Base-by-base conservation (phyloP, 2,888 invertebrate species). In the Synanthedon myopaeformis region DNA sequence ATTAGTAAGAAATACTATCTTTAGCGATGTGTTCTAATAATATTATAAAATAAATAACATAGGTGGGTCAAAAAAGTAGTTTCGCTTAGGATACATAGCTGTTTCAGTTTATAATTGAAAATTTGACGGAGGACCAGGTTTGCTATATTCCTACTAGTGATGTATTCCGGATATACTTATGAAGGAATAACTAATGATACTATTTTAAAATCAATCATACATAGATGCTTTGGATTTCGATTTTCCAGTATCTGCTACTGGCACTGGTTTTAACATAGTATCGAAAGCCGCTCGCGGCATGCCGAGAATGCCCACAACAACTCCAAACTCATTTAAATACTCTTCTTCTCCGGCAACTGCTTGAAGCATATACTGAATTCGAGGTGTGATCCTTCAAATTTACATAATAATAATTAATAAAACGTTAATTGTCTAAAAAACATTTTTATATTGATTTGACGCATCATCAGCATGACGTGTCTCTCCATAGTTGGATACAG, bases 281-380 rank as follows among this genome's bases (percentile, higher is more conserved):
- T 92, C 91, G 60, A 90, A 90, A 51, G 77, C 66, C 8, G 79
- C 67, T 23, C 91, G 81, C 1, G 84, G 76, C 61, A 89, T 70
- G 3, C 92, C 92, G 51, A 92, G 72, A 54, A 92, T 89, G 1
- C 92, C 92, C 4, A 91, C 68, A 53, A 84, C 79, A 13, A 91
- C 76, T 2, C 82, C 77, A 13, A 78, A 58, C 17, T 79, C 64
- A 3, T 55, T 12, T 12, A 92, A 65, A 3, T 70, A 59, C 57
- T 91, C 90, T 70, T 92, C 92, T 1, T 89, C 79, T 0, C 86
- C 88, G 3, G 89, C 79, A 52, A 90, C 79, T 2, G 89, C 88
- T 51, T 81, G 76, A 71, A 89, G 78, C 65, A 92, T 72, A 62
- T 88, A 91, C 5, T 70, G 58, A 5, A 90, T 72, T 51, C 91